Percentiles rank a stretch among this genome's conserved stretches.
Conservation (phyloP, 2,888 invertebrate genomes). For the Hydrotaea cyrtoneurina region DNA sequence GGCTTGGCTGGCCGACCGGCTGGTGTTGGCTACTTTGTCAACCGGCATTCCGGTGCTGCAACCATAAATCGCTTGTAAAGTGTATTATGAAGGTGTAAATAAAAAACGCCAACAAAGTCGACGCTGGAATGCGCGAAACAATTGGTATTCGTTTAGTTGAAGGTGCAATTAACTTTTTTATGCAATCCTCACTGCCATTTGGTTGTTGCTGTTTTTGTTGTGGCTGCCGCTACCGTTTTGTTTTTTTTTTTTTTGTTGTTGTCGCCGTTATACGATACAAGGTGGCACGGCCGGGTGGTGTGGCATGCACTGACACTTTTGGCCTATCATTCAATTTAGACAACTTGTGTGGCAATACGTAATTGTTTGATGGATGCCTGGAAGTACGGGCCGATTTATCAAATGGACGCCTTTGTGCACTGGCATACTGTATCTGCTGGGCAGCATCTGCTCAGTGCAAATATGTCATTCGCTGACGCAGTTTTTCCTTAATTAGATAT, state of each 20-base stretch:
- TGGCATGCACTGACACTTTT: slow-evolving; percentile 34
- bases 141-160: slow-evolving; percentile 36
- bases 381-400: not conserved
- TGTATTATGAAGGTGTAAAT: slow-evolving; percentile 22
- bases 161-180: slow-evolving; percentile 33
- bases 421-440: too few species aligned
- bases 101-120: slow-evolving; percentile 20
- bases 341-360: slow-evolving; percentile 38
- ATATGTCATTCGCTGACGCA: slow-evolving; percentile 17
- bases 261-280: not conserved
- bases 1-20: not conserved
- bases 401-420: not conserved
- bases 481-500: slow-evolving; percentile 20
- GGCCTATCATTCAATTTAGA: slow-evolving; percentile 37
- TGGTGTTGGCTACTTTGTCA: slow-evolving; percentile 25
- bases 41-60: slow-evolving; percentile 22
- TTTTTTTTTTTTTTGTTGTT: not conserved
- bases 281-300: not conserved
- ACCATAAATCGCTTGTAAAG: slow-evolving; percentile 30
- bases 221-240: too few species aligned
- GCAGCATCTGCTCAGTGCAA: slow-evolving; percentile 15
- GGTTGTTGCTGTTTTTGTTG: not conserved
- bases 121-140: slow-evolving; percentile 32
- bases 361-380: slow-evolving; percentile 35
- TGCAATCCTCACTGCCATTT: slow-evolving; percentile 16